phyloP scores from a whole-genome alignment of 2,113 vertebrate genomes.

The Motacilla tschutschensis region DNA sequence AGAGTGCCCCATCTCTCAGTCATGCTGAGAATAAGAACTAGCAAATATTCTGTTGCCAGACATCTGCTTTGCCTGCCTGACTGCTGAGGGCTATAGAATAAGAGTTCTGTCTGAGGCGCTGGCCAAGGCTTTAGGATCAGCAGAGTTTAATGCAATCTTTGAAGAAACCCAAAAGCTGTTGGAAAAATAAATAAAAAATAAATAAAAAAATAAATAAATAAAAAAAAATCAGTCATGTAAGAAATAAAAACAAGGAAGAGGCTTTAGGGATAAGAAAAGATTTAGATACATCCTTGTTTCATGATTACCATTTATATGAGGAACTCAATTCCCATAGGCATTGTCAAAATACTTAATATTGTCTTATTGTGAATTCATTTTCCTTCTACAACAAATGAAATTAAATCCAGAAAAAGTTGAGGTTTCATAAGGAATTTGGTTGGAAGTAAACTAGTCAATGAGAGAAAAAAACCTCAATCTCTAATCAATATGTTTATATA shows the following conservation, averaged over 20 bases:
- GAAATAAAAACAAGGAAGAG: constrained; percentile 58
- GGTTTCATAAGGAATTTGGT: constrained; percentile 22
- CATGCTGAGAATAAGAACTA: neutral
- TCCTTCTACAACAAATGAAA: constrained; percentile 39
- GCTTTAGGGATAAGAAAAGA: constrained; percentile 75
- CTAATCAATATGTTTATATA: constrained; percentile 64
- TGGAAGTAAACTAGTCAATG: constrained; percentile 73
- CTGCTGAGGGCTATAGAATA: neutral
- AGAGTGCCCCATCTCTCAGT: neutral
- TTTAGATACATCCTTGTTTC: constrained; percentile 50
- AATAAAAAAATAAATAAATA: constrained; percentile 13
- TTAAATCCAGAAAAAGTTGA: constrained; percentile 41
- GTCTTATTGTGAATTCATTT: constrained; percentile 31
- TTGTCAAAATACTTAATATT: constrained; percentile 17
- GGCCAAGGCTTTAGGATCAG: constrained; percentile 34
- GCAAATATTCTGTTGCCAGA: neutral
- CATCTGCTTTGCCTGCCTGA: neutral
- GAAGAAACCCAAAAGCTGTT: constrained; percentile 42
- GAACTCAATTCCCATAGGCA: constrained; percentile 43
- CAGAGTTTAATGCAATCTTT: constrained; percentile 16
- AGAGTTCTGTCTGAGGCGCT: neutral
- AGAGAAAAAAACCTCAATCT: constrained; percentile 64
- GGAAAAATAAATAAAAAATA: neutral
- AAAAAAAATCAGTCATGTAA: constrained; percentile 39
- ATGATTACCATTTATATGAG: constrained; percentile 49